These are phyloP conservation scores for Trilocha varians DNA, from an alignment of 2,888 invertebrate genomes.

Conservation along the genomic window DNA sequence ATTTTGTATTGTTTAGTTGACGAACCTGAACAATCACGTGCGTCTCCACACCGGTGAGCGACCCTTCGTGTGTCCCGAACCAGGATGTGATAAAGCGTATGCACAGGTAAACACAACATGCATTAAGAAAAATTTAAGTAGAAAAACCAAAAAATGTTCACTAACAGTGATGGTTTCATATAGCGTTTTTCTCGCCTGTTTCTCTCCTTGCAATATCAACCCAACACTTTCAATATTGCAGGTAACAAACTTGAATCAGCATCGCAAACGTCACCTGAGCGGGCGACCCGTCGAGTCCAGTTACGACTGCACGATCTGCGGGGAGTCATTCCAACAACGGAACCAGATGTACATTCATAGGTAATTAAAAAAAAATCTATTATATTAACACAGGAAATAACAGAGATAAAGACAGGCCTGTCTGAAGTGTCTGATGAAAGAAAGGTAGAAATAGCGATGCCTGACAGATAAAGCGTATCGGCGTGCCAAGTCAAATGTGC, in stretches of 20 bases:
- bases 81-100: slow-evolving; percentile 65
- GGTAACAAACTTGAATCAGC: slow-evolving; percentile 69
- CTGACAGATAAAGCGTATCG: no score
- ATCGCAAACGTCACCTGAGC: slow-evolving; percentile 60
- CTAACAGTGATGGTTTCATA: no score
- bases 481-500: no score
- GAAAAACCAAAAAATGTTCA: no score
- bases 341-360: slow-evolving; percentile 64
- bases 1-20: slow-evolving; percentile 38
- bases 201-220: no score
- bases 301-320: slow-evolving; percentile 61
- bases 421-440: no score
- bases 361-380: slow-evolving; percentile 17
- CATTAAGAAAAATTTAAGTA: no score
- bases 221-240: no score
- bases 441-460: no score
- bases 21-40: slow-evolving; percentile 66
- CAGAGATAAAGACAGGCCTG: not conserved
- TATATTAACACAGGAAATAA: no score
- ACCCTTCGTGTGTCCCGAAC: slow-evolving; percentile 63
- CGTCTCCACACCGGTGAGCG: slow-evolving; percentile 68
- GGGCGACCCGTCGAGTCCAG: slow-evolving; percentile 49
- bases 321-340: slow-evolving; percentile 57
- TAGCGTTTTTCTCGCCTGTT: no score
- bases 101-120: slow-evolving; percentile 42